Evolutionary conservation across 2,113 vertebrate genomes (phyloP).

Genomic region (Melanotaenia duboulayi): DNA sequence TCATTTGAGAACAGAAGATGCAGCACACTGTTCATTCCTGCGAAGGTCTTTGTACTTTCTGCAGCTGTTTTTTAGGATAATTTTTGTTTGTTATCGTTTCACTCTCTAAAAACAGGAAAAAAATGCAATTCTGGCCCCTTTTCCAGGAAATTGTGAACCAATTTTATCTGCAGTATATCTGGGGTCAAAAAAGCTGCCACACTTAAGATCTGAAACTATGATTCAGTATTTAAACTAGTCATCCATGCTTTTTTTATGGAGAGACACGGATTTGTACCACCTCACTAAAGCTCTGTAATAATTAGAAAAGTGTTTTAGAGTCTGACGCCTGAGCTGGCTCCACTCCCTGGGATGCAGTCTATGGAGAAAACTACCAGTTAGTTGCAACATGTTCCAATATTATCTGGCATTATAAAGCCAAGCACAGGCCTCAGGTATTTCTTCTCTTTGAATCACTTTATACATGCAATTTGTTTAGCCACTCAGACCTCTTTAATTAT

Average conservation of each 20-base stretch:
- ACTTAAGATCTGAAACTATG: no score
- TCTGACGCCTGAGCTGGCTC: conserved; percentile 21
- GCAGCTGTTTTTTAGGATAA: no score
- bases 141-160: no score
- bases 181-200: no score
- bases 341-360: no score
- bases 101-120: no score
- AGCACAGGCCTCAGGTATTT: conserved; percentile 11
- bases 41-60: no score
- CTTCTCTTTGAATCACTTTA: conserved; percentile 21
- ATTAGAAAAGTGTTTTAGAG: conserved; percentile 33
- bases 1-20: no score
- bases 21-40: no score
- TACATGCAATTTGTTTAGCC: conserved; percentile 28
- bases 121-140: no score
- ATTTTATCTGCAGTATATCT: no score
- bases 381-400: conserved; percentile 9
- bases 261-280: conserved; percentile 19
- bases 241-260: conserved; percentile 2
- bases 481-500: conserved; percentile 15
- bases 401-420: conserved; percentile 18
- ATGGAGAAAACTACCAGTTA: conserved; percentile 39
- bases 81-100: no score
- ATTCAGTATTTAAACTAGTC: not conserved
- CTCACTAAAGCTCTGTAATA: conserved; percentile 36